Percentiles rank a stretch among this genome's conserved stretches.
Evolutionary conservation across 2,888 invertebrate species (phyloP).

Genomic region (Meganola albula): DNA sequence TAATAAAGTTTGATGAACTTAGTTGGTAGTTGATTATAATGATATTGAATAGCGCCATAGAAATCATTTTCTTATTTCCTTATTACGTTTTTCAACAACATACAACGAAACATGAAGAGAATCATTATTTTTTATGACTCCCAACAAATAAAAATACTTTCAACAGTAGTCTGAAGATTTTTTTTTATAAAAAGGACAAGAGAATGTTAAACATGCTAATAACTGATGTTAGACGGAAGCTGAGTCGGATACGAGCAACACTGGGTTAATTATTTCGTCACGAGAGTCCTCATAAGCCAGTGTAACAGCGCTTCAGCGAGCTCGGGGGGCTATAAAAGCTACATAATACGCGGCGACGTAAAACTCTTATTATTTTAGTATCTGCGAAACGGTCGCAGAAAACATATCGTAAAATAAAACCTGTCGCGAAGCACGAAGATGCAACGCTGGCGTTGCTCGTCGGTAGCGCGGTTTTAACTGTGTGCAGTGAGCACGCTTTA

Average conservation of each 20-base stretch:
- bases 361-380: slow-evolving; percentile 77
- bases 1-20: too few relatives aligned
- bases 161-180: slow-evolving; percentile 24
- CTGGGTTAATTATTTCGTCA: slow-evolving; percentile 74
- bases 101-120: slow-evolving; percentile 21
- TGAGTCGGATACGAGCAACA: slow-evolving; percentile 61
- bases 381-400: slow-evolving; percentile 71
- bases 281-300: slow-evolving; percentile 71
- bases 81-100: too few relatives aligned
- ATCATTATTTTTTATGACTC: slow-evolving; percentile 25
- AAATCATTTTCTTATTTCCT: too few relatives aligned
- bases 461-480: slow-evolving; percentile 49
- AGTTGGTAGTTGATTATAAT: too few relatives aligned
- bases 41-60: too few relatives aligned
- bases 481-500: slow-evolving; percentile 53
- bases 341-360: slow-evolving; percentile 73
- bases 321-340: slow-evolving; percentile 68
- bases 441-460: slow-evolving; percentile 50
- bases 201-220: slow-evolving; percentile 47
- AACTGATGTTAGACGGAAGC: slow-evolving; percentile 46
- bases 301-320: slow-evolving; percentile 68
- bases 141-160: slow-evolving; percentile 17
- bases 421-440: slow-evolving; percentile 53
- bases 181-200: slow-evolving; percentile 32
- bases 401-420: slow-evolving; percentile 74